phyloP scores from a whole-genome alignment of 2,113 vertebrate genomes.

The Brevimyrus niger region DNA sequence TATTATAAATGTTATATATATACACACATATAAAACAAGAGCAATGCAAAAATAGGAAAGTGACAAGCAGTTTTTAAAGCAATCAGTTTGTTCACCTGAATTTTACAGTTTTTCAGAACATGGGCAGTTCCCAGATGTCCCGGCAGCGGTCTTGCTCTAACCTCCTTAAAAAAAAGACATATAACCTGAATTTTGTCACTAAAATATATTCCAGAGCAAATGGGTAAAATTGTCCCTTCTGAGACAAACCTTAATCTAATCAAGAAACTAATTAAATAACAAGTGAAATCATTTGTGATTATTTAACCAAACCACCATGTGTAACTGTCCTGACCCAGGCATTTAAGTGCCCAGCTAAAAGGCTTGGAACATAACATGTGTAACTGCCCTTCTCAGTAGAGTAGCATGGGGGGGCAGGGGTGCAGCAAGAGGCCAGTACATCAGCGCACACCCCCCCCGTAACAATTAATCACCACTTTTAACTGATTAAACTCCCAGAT shows the following conservation, averaged over 20 bases:
- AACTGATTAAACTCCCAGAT: background rate
- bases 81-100: background rate
- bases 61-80: background rate
- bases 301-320: background rate
- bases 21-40: background rate
- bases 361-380: background rate
- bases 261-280: background rate
- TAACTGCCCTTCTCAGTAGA: background rate
- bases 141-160: background rate
- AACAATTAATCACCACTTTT: background rate
- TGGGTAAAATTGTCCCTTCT: background rate
- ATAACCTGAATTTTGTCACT: conserved; percentile 1
- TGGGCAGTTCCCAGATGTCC: background rate
- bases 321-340: background rate
- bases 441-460: background rate
- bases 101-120: background rate
- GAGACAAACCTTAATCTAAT: background rate
- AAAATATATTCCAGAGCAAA: background rate
- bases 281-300: background rate
- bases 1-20: background rate
- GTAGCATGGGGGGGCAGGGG: background rate
- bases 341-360: background rate
- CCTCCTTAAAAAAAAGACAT: background rate
- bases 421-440: background rate
- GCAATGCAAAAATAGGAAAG: background rate